Base-by-base conservation (phyloP, 2,113 vertebrate species). In the Antigone vipio region DNA sequence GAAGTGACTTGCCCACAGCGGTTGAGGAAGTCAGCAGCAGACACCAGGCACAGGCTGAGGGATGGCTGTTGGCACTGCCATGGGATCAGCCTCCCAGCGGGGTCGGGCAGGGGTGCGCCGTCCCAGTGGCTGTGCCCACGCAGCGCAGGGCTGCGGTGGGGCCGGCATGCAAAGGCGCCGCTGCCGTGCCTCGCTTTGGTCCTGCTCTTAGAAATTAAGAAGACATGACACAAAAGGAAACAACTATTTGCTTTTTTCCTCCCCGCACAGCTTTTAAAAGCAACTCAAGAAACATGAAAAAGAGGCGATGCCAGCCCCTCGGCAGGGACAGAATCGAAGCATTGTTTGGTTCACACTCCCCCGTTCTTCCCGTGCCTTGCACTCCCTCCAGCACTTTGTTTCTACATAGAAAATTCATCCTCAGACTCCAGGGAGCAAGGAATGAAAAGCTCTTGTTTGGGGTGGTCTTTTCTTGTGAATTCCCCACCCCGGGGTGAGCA, bases 391-490 rank as follows among this genome's bases (percentile, higher is more conserved):
- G 89, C 88, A 75, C 55, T 96, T 96, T 85, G 85, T 95, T 97
- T 95, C 85, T 96, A 85, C 88, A 95, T 85, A 71, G 53, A 87
- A 94, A 97, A 93, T 81, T 95, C 74, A 68, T 49, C n/a, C 44
- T 56, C 29, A 35, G 55, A 58, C 93, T 82, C 92, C 90, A 94
- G 96, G 96, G 87, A 96, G 82, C 34, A 94, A 88, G 79, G 80
- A 94, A 97, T 92, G 96, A 96, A 97, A 97, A 95, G 85, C 83
- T 3, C 50, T 96, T 97, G 81, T 98, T 98, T 85, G 0, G 95
- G 98, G 98, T 98, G 97, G 97, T 98, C 97, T 91, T 96, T 95
- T 73, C 93, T 95, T 95, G 35, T 95, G 94, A 95, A 94, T 96
- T 96, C 91, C 83, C 80, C 88, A 93, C 88, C 94, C 92, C 30